A percentile compares a stretch with the other conserved stretches of the same genome.
phyloP scores from a whole-genome alignment of 2,797 vertebrate species.

The Antrozous pallidus region DNA sequence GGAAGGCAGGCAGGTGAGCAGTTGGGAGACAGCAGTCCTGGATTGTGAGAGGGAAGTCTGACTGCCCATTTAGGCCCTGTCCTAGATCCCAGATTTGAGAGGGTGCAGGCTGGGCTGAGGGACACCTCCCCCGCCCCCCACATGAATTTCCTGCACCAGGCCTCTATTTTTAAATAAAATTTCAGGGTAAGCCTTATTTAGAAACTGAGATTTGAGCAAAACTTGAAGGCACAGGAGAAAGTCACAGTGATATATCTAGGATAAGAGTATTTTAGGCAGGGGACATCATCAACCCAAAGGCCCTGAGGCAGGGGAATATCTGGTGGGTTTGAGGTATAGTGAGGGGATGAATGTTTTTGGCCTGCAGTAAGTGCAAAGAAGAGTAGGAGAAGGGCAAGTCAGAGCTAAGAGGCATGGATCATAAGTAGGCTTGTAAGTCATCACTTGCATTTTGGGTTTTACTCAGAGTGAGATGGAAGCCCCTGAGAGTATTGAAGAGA shows the following conservation, averaged over 20 bases:
- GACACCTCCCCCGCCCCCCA: too few species aligned
- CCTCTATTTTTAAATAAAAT: not conserved
- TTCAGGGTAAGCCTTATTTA: not conserved
- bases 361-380: not conserved
- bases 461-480: not conserved
- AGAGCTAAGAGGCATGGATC: not conserved
- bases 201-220: not conserved
- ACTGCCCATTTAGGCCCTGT: too few species aligned
- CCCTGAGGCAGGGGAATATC: not conserved
- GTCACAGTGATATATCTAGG: not conserved
- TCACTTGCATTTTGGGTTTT: not conserved
- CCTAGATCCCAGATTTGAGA: too few species aligned
- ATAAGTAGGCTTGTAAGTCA: not conserved
- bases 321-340: not conserved
- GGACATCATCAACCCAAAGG: not conserved
- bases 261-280: not conserved
- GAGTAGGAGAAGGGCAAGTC: not conserved
- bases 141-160: too few species aligned
- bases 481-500: not conserved
- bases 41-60: too few species aligned
- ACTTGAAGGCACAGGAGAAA: not conserved
- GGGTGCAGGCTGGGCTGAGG: too few species aligned
- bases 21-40: too few species aligned
- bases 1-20: too few species aligned
- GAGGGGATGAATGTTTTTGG: not conserved